phyloP scores from a whole-genome alignment of 2,113 vertebrate species.

The Tretioscincus oriximinensis region DNA sequence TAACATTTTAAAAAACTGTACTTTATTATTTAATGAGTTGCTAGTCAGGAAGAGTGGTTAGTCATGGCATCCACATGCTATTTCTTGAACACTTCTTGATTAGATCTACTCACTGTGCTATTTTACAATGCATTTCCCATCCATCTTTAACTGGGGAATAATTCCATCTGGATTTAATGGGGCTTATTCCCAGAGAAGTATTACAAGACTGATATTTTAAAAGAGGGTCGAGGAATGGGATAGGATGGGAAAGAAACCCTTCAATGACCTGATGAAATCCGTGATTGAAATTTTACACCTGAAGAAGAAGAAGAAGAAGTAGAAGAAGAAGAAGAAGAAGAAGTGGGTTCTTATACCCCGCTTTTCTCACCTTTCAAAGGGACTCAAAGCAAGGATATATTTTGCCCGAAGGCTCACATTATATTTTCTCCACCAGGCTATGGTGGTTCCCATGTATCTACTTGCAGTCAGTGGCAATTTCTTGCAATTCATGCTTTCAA shows the following conservation, averaged over 20 bases:
- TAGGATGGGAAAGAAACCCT: background rate
- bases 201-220: background rate
- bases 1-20: constrained; percentile 17
- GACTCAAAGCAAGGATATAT: too few relatives aligned
- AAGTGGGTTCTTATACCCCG: too few relatives aligned
- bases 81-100: constrained; percentile 22
- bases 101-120: background rate
- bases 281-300: too few relatives aligned
- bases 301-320: too few relatives aligned
- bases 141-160: background rate
- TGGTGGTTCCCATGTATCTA: too few relatives aligned
- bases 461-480: too few relatives aligned
- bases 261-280: background rate
- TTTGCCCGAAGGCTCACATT: too few relatives aligned
- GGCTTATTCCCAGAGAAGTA: background rate
- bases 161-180: background rate
- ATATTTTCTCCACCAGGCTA: too few relatives aligned
- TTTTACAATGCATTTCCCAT: background rate
- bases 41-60: constrained; percentile 17
- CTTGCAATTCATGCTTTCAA: too few relatives aligned
- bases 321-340: too few relatives aligned
- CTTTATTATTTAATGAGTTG: constrained; percentile 24
- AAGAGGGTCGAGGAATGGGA: background rate
- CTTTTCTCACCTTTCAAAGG: too few relatives aligned
- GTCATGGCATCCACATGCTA: constrained; percentile 22